Conservation (phyloP, 2,888 invertebrate species). For the Panzeria rudis region DNA sequence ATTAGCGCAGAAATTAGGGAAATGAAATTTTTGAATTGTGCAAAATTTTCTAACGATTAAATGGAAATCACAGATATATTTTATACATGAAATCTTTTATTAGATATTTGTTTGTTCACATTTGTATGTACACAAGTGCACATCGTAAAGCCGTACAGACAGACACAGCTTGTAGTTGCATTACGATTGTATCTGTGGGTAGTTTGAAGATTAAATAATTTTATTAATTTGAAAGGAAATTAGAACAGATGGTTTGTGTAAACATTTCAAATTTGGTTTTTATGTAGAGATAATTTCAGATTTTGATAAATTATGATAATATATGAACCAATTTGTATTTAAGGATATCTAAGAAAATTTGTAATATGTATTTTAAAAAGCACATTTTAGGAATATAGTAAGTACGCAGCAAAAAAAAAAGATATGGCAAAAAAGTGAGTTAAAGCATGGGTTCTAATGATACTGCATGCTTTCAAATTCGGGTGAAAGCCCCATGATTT, state of each 20-base stretch:
- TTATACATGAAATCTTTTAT: constrained; percentile 59
- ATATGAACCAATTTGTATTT: neutral
- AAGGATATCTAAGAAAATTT: neutral
- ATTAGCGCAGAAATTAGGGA: constrained; percentile 79
- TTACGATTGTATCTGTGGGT: constrained; percentile 57
- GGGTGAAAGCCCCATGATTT: too few species aligned
- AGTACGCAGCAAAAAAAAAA: too few species aligned
- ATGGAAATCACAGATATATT: constrained; percentile 79
- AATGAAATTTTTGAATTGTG: constrained; percentile 75
- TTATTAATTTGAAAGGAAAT: constrained; percentile 58
- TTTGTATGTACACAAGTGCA: constrained; percentile 25
- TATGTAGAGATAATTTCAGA: constrained; percentile 63
- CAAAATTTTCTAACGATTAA: constrained; percentile 81
- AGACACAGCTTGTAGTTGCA: constrained; percentile 18
- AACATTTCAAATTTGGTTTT: constrained; percentile 69
- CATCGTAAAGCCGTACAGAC: too few species aligned
- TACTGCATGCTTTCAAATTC: too few species aligned
- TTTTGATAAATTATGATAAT: constrained; percentile 64
- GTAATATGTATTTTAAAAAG: neutral
- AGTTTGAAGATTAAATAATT: constrained; percentile 55
- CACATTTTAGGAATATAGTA: neutral
- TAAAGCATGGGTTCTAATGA: too few species aligned
- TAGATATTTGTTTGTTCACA: constrained; percentile 50
- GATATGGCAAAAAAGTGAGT: too few species aligned
- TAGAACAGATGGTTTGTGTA: constrained; percentile 74